Base-by-base conservation (phyloP, 1,140 invertebrate genomes). In the Contarinia nasturtii region DNA sequence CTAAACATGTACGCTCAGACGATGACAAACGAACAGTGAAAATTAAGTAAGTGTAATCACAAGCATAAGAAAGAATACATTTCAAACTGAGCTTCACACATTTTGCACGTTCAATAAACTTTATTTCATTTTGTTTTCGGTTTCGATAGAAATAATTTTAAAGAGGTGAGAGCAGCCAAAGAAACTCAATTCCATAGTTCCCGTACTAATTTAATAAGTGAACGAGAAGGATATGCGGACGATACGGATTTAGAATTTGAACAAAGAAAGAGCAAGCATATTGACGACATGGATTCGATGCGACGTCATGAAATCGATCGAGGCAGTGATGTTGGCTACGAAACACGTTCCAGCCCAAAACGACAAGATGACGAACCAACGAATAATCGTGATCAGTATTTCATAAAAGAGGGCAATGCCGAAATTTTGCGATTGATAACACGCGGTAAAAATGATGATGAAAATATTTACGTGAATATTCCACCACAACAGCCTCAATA, bases 391-490 rank as follows among this genome's bases (percentile, higher is more conserved):
- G 80, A 84, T 52, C 78, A 80, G 53, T 74, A 77, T 53, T 86
- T 81, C 56, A 82, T 82, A 19, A 75, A 82, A 54, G 82, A 86
- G 55, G 84, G 83, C 0, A 83, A 85, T 54, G 78, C 82, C 1
- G 84, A 86, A 66, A 82, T 87, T 44, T 63, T 87, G 40, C 67
- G 82, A 50, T 63, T 87, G n/a, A 76, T 85, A 21, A 84, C 82
- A 0, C 68, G 82, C 55, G 80, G 79, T 11, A 61, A 62, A 22
- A 57, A 51, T 0, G 70, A 72, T 49, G 77, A 79, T 51, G 67
- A 71, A 65, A 73, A 74, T 53, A 66, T 72, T 33, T 70, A 74
- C 51, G 72, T 75, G 8, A 73, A 74, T 54, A 57, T 73, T n/a
- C 69, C 73, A 15, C 51, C 67, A 34, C 65, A 67, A 56, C 61